A percentile compares a stretch with the other conserved stretches of the same genome.
Conservation (phyloP, 2,113 vertebrate genomes). For the Corvus hawaiiensis region DNA sequence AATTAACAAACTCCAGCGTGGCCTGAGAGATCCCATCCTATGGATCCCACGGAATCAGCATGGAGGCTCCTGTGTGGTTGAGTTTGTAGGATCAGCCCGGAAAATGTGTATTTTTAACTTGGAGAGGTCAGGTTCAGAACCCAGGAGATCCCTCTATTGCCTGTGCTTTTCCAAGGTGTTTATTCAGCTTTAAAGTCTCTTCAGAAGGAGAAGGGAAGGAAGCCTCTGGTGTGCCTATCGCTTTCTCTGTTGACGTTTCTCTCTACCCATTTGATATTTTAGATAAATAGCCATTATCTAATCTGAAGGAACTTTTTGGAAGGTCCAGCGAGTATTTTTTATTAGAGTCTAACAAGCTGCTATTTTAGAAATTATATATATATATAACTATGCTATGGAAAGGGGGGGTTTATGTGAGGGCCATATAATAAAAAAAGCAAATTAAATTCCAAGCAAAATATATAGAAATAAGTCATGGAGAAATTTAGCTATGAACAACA, state of each 20-base stretch:
- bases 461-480: neutral
- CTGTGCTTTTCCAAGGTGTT: slow-evolving; percentile 63
- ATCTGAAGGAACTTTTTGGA: slow-evolving; percentile 11
- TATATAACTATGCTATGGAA: neutral
- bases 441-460: slow-evolving; percentile 30
- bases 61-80: neutral
- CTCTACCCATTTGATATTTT: slow-evolving; percentile 45
- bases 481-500: neutral
- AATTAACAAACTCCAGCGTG: neutral
- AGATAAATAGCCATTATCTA: slow-evolving; percentile 56
- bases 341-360: neutral
- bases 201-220: slow-evolving; percentile 25
- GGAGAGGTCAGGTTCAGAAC: slow-evolving; percentile 53
- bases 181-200: slow-evolving; percentile 61
- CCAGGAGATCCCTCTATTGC: slow-evolving; percentile 49
- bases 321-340: neutral
- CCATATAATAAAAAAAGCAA: neutral
- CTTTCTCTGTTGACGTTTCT: slow-evolving; percentile 18
- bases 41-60: neutral
- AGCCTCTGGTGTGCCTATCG: slow-evolving; percentile 36
- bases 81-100: neutral
- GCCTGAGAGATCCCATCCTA: neutral
- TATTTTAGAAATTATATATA: neutral
- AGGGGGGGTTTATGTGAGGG: neutral
- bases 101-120: slow-evolving; percentile 45